Conservation (phyloP, 23 tunicate species). For the Ascidia mentula region DNA sequence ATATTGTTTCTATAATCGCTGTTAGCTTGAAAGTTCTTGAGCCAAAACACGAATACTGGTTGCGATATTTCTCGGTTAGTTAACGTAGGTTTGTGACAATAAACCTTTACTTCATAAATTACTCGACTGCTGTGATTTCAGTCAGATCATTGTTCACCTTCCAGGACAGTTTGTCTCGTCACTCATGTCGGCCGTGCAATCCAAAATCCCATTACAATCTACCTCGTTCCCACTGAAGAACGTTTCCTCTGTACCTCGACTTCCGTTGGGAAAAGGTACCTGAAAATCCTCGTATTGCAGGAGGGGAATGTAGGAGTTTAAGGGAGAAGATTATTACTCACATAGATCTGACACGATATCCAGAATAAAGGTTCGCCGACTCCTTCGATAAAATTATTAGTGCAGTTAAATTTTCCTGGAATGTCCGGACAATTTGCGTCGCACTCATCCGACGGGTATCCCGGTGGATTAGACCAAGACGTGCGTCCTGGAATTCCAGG, state of each 20-base stretch:
- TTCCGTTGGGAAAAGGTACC: too few relatives aligned
- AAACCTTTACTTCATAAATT: too few relatives aligned
- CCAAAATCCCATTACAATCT: background rate
- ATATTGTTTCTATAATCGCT: background rate
- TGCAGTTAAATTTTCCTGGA: background rate
- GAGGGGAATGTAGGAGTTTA: background rate
- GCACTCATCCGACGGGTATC: constrained; percentile 47
- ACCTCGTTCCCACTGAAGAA: background rate
- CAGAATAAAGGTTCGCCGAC: background rate
- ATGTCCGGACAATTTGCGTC: constrained; percentile 26
- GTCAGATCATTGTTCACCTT: background rate
- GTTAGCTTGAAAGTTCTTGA: too few relatives aligned
- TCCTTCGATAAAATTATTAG: background rate
- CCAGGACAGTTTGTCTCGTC: background rate
- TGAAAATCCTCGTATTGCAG: too few relatives aligned
- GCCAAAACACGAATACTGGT: too few relatives aligned
- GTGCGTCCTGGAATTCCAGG: background rate
- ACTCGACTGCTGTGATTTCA: too few relatives aligned
- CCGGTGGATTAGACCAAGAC: background rate
- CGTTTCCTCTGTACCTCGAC: too few relatives aligned
- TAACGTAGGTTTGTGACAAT: too few relatives aligned
- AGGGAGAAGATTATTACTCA: background rate
- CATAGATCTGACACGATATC: background rate
- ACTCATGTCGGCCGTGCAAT: background rate
- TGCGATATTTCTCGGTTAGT: too few relatives aligned